phyloP scores from a whole-genome alignment of 1,140 invertebrate genomes.

The Drosophila virilis region DNA sequence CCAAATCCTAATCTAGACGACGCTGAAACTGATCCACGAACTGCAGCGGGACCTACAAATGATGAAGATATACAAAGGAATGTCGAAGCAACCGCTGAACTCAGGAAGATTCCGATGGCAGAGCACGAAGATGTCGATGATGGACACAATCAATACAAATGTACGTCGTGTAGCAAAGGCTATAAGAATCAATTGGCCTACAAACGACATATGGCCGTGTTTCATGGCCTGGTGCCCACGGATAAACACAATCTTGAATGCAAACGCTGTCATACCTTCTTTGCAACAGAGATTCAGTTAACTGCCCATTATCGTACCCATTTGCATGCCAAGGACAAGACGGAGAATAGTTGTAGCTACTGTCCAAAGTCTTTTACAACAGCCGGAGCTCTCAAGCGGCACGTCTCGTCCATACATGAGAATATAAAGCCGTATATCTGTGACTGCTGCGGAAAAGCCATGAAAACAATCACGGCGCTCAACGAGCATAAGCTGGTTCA shows the following conservation, averaged over 20 bases:
- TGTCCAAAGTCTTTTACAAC: constrained; percentile 80
- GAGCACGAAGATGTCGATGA: constrained; percentile 11
- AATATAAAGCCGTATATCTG: constrained; percentile 85
- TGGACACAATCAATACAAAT: constrained; percentile 33
- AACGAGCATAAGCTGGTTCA: constrained; percentile 85
- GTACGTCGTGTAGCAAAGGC: constrained; percentile 56
- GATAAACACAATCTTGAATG: constrained; percentile 63
- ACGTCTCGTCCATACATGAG: constrained; percentile 84
- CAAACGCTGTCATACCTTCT: constrained; percentile 74
- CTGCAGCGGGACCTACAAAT: background rate
- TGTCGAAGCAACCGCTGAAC: background rate
- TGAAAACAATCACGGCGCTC: constrained; percentile 84
- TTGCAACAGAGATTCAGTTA: constrained; percentile 78
- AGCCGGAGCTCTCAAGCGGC: constrained; percentile 74
- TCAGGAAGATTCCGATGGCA: constrained; percentile 2
- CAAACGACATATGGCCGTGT: constrained; percentile 60
- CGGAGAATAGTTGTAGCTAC: constrained; percentile 75
- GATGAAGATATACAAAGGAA: constrained; percentile 9
- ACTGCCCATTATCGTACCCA: constrained; percentile 84
- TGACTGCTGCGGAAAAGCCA: constrained; percentile 84
- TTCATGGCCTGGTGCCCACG: constrained; percentile 43
- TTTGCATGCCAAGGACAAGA: constrained; percentile 79
- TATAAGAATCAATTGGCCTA: constrained; percentile 65
- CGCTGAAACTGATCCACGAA: background rate
- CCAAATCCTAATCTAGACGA: constrained; percentile 3